Base-by-base conservation (phyloP, 2,113 vertebrate species). In the Abramis brama region DNA sequence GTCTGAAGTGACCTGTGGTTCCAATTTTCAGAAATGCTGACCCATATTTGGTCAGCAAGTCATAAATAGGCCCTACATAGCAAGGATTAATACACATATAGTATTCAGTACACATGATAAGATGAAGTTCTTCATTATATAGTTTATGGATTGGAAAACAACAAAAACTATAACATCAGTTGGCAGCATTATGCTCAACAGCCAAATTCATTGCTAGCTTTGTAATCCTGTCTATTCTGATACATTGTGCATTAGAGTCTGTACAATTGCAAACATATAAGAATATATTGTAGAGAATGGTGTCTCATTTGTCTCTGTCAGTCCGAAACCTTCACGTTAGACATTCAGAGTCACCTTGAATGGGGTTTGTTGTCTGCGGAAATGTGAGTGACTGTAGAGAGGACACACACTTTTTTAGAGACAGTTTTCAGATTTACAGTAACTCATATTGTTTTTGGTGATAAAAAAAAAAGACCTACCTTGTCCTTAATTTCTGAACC, bases 401-500 rank as follows among this genome's bases (percentile, higher is more conserved):
- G 27, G 36, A 45, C 4, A 62, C 33, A 80, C 33, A 47, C 8
- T 19, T 19, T 19, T 27, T 76, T 52, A 76, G 43, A 45, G 25
- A 75, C 39, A 50, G 43, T 13, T 47, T 75, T 75, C 13, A 50
- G 43, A 50, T 25, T 75, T 15, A 17, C 13, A 68, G 13, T 4
- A 43, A 43, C 36, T 12, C 5, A 23, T 21, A 15, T 52, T 33
- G 13, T 36, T 36, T 68, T 36, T 36, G 30, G 66, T 21, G 7
- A 36, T 21, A 21, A 50, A 50, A 21, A 0, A 70, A 68, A 13
- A 45, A 73, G 9, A 4, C 52, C 62, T 66, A 68, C 62, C 64
- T 73, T 89, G 13, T 74, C 59, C 45, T 92, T 94, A 96, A 85
- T 93, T 92, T 79, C 87, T 89, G 79, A 96, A 94, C 89, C 95